Base-by-base conservation (phyloP, 2,888 invertebrate genomes). In the Drosophila nigritarsus region DNA sequence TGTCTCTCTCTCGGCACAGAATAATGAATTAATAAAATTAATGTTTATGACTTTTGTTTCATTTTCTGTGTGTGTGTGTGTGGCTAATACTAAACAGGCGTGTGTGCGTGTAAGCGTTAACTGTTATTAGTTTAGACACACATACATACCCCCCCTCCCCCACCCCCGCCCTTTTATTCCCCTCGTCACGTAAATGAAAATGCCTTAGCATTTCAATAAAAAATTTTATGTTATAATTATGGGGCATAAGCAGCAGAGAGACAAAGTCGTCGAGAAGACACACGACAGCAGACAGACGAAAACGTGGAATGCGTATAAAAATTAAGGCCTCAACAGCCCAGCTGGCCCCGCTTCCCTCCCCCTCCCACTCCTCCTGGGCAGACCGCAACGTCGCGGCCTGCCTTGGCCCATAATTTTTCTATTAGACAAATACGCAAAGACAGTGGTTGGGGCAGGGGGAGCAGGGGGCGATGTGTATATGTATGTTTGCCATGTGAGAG, bases 181-280 rank as follows among this genome's bases (percentile, higher is more conserved):
- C 4, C 45, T 7, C 20, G 20, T 24, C 61, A 67, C 56, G 66
- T 67, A 72, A 75, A 79, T 83, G 71, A 76, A 87, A 87, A 79
- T 79, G 73, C 79, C 77, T 70, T 42, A 49, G 70, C 73, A 87
- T 80, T 87, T 76, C 73, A 87, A 86, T 89, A 87, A 82, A 87
- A 80, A 77, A 55, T 67, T 87, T 71, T 77, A 85, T 83, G 84
- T 76, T 81, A 65, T 85, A 85, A 85, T 89, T 87, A 85, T 83
- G 68, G 75, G 78, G 72, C 70, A 74, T 66, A 67, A 42, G 29
- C 32, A 36, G 65, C 49, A 65, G 40, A 4, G 20, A n/a, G 34
- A 15, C 34, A 15, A 42, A 42, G 42, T 42, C 20, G 42, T 11
- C 8, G 24, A 24, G 24, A 5, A 15, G 34, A 34, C 18, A 45